phyloP scores from a whole-genome alignment of 53 echinoderm and acorn worm genomes.

The Echinometra lucunter region DNA sequence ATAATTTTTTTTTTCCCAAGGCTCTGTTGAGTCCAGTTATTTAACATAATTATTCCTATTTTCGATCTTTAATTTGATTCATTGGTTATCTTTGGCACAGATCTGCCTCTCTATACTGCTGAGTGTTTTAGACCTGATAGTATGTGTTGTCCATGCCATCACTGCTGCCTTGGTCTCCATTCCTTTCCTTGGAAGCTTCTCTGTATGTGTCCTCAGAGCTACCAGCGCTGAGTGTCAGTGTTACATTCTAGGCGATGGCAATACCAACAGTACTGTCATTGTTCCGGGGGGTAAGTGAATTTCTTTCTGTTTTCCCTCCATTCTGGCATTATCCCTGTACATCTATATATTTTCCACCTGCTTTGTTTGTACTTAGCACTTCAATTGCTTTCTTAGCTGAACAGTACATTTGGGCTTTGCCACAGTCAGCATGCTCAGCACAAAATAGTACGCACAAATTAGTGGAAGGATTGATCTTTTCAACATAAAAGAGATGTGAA shows the following conservation, averaged over 20 bases:
- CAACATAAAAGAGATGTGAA: no score
- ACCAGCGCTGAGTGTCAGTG: slow-evolving; percentile 84
- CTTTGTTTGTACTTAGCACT: no score
- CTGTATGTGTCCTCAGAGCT: slow-evolving; percentile 76
- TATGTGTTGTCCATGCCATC: slow-evolving; percentile 77
- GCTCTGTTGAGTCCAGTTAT: background rate
- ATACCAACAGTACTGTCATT: slow-evolving; percentile 73
- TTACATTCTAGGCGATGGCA: slow-evolving; percentile 74
- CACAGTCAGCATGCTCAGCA: no score
- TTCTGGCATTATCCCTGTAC: no score
- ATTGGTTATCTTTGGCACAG: background rate
- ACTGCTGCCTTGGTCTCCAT: slow-evolving; percentile 80
- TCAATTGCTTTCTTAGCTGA: no score
- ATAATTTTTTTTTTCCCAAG: no score
- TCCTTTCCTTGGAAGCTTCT: slow-evolving; percentile 84
- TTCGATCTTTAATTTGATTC: background rate
- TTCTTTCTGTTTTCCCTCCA: background rate
- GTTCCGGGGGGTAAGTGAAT: slow-evolving; percentile 78
- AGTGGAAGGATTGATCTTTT: no score
- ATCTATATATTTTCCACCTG: no score
- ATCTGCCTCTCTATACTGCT: slow-evolving; percentile 64
- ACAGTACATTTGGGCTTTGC: no score
- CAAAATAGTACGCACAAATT: no score
- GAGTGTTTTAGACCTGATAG: slow-evolving; percentile 69
- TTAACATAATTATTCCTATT: background rate